Conservation (phyloP, 1,140 invertebrate species). For the Anoplolepis gracilipes region DNA sequence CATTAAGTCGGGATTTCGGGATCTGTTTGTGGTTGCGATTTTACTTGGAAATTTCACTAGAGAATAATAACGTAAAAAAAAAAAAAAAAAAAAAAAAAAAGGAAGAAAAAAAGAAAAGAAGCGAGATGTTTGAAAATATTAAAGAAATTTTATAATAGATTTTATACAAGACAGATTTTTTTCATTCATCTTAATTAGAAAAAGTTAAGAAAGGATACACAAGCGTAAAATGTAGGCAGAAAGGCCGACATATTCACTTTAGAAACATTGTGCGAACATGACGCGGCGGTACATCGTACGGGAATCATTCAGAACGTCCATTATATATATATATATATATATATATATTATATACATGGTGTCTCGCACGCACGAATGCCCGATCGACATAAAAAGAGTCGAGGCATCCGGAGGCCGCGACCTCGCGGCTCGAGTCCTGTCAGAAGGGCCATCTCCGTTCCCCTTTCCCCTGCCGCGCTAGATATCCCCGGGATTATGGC, state of each 20-base stretch:
- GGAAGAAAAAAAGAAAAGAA: too few species aligned
- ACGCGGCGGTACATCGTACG: background rate
- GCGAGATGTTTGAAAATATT: background rate
- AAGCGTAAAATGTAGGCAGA: too few species aligned
- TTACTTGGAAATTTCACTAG: background rate
- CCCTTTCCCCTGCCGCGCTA: conserved; percentile 32
- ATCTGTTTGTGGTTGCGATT: background rate
- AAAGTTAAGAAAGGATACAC: background rate
- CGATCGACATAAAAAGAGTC: background rate
- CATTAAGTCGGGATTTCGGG: background rate
- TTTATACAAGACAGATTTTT: too few species aligned
- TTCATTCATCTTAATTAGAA: conserved; percentile 46
- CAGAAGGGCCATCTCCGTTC: background rate
- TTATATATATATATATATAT: too few species aligned
- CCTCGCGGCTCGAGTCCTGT: conserved; percentile 5
- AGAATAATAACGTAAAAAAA: background rate
- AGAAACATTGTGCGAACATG: conserved; percentile 29
- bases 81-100: too few species aligned
- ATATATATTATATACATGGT: background rate
- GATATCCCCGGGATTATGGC: conserved; percentile 58
- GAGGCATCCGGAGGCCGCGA: conserved; percentile 19
- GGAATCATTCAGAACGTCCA: conserved; percentile 18
- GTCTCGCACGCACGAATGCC: background rate
- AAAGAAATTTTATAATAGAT: too few species aligned
- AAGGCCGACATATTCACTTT: background rate